Conservation (phyloP, 2,888 invertebrate species). For the Lepas anatifera region DNA sequence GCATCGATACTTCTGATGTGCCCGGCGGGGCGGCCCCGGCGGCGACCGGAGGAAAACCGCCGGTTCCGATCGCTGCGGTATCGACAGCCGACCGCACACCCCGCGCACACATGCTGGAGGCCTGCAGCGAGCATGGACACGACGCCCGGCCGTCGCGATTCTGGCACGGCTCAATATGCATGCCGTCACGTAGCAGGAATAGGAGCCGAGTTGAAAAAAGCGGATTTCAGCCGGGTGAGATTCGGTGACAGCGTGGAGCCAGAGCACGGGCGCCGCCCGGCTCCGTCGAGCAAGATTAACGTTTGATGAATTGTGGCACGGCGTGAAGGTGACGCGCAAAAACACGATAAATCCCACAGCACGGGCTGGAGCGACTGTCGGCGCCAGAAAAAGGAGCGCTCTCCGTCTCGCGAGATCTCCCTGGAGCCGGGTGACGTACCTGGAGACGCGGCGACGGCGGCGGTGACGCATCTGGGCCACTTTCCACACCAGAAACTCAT, state of each 20-base stretch:
- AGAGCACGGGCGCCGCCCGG: background rate
- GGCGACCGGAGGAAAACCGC: background rate
- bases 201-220: too few relatives aligned
- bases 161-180: too few relatives aligned
- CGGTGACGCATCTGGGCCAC: background rate
- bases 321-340: background rate
- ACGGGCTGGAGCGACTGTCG: background rate
- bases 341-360: conserved; percentile 7
- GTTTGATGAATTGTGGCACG: background rate
- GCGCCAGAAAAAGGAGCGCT: background rate
- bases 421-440: background rate
- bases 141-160: too few relatives aligned
- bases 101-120: background rate
- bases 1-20: too few relatives aligned
- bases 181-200: too few relatives aligned
- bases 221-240: background rate
- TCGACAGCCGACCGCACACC: background rate
- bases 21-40: background rate
- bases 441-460: background rate
- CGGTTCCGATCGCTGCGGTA: background rate
- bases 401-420: background rate
- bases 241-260: too few relatives aligned
- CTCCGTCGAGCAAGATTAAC: background rate
- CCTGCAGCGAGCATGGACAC: background rate
- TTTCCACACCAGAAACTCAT: too few relatives aligned